Conservation (phyloP, 1,140 invertebrate genomes). For the Drosophila ohnishii region DNA sequence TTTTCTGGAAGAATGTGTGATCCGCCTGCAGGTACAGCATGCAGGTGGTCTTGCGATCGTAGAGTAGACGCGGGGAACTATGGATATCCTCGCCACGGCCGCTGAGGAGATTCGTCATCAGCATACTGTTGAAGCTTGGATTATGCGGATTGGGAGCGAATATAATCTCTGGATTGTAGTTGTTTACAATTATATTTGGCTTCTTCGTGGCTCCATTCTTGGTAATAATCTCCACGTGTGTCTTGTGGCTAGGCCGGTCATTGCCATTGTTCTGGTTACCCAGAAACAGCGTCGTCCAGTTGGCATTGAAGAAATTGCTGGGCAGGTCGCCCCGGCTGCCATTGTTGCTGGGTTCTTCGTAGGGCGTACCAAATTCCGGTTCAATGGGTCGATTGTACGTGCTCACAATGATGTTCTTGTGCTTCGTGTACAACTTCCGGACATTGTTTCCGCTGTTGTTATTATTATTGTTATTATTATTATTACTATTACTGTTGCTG, state of each 20-base stretch:
- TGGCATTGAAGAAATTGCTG: slow-evolving; percentile 82
- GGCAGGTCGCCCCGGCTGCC: slow-evolving; percentile 68
- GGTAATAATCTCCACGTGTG: slow-evolving; percentile 86
- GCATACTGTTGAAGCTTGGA: slow-evolving; percentile 84
- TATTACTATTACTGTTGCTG: slow-evolving; percentile 55
- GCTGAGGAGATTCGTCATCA: slow-evolving; percentile 87
- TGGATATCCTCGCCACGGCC: slow-evolving; percentile 83
- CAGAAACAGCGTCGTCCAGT: slow-evolving; percentile 82
- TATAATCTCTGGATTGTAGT: slow-evolving; percentile 82
- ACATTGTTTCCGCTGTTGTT: slow-evolving; percentile 59
- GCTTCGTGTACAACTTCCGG: slow-evolving; percentile 77
- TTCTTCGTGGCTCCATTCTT: slow-evolving; percentile 85
- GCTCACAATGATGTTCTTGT: slow-evolving; percentile 82
- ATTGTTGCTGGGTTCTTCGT: slow-evolving; percentile 66
- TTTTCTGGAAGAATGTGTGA: slow-evolving; percentile 96
- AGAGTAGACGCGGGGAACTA: slow-evolving; percentile 81
- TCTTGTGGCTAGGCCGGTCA: slow-evolving; percentile 85
- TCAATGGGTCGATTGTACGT: slow-evolving; percentile 77
- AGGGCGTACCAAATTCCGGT: slow-evolving; percentile 70
- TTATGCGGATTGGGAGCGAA: slow-evolving; percentile 82
- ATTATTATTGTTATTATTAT: slow-evolving; percentile 33
- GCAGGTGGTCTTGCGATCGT: slow-evolving; percentile 89
- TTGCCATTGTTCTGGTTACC: slow-evolving; percentile 56
- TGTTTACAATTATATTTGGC: slow-evolving; percentile 82
- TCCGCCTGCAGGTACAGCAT: slow-evolving; percentile 97